Conservation (phyloP, 2,797 vertebrate genomes). For the Myotis planiceps region DNA sequence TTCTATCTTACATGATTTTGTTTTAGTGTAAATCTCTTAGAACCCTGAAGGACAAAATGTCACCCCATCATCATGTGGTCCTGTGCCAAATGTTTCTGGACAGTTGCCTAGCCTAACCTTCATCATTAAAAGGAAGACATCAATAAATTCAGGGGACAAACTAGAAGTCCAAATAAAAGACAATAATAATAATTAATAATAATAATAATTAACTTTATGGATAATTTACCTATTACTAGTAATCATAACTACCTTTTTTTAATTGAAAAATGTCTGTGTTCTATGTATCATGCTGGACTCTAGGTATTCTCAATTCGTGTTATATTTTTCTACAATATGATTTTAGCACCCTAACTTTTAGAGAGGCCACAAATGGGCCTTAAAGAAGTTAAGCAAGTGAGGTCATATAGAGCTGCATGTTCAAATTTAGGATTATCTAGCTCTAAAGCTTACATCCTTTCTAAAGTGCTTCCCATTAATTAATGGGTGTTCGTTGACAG, state of each 20-base stretch:
- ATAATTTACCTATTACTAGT: background rate
- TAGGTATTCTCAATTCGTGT: background rate
- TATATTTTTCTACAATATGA: background rate
- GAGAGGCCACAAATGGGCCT: background rate
- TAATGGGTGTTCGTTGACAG: background rate
- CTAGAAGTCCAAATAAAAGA: slow-evolving; percentile 38
- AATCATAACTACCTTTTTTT: background rate
- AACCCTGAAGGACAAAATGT: slow-evolving; percentile 68
- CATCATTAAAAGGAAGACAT: slow-evolving; percentile 54
- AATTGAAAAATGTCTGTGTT: background rate
- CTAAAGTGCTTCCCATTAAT: background rate
- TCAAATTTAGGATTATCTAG: background rate
- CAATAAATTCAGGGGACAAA: slow-evolving; percentile 8
- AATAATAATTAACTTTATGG: background rate
- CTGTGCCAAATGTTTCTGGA: slow-evolving; percentile 68
- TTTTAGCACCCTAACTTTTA: background rate
- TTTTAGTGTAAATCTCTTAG: slow-evolving; percentile 27
- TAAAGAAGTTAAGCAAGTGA: slow-evolving; percentile 2
- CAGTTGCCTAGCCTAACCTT: slow-evolving; percentile 59
- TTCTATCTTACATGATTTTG: background rate
- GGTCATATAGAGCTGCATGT: background rate
- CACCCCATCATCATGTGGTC: background rate
- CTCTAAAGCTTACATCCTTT: background rate
- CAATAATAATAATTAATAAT: background rate
- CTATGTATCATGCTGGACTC: background rate